Conservation (phyloP, 2,888 invertebrate species). For the Morpho helenor region DNA sequence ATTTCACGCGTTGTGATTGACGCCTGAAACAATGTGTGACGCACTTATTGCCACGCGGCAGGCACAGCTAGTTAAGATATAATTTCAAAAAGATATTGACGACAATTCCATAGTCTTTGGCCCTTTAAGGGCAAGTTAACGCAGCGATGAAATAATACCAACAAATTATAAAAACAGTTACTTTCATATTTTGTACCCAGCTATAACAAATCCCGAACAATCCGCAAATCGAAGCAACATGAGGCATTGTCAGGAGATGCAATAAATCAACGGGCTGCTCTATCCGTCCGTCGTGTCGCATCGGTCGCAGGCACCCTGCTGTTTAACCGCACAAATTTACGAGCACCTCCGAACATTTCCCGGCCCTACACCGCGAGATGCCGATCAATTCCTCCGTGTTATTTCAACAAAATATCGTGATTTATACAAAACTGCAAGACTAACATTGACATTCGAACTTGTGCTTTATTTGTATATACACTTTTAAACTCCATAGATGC, state of each 20-base stretch:
- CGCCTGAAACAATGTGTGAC: too few species aligned
- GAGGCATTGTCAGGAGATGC: slow-evolving; percentile 45
- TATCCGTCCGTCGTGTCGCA: slow-evolving; percentile 67
- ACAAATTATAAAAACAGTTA: too few species aligned
- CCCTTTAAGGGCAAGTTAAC: not conserved
- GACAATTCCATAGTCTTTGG: not conserved
- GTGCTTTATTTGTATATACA: slow-evolving; percentile 11
- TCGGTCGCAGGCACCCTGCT: slow-evolving; percentile 66
- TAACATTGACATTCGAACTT: slow-evolving; percentile 19
- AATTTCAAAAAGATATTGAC: not conserved
- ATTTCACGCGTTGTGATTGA: too few species aligned
- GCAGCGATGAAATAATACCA: too few species aligned
- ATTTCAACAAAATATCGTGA: slow-evolving; percentile 76
- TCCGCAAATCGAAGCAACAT: slow-evolving; percentile 37
- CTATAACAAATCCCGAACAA: slow-evolving; percentile 23
- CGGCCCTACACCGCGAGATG: slow-evolving; percentile 55
- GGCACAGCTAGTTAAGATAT: too few species aligned
- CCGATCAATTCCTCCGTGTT: slow-evolving; percentile 67
- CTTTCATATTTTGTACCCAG: not conserved
- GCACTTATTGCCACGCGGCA: too few species aligned
- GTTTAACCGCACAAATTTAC: slow-evolving; percentile 75
- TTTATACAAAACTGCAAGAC: slow-evolving; percentile 56
- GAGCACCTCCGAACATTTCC: slow-evolving; percentile 63
- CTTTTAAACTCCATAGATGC: slow-evolving; percentile 5
- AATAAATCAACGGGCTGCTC: slow-evolving; percentile 69